Percentiles rank a stretch among this genome's conserved stretches.
phyloP scores from a whole-genome alignment of 2,888 invertebrate species.

The Cryptophagus acutangulus region DNA sequence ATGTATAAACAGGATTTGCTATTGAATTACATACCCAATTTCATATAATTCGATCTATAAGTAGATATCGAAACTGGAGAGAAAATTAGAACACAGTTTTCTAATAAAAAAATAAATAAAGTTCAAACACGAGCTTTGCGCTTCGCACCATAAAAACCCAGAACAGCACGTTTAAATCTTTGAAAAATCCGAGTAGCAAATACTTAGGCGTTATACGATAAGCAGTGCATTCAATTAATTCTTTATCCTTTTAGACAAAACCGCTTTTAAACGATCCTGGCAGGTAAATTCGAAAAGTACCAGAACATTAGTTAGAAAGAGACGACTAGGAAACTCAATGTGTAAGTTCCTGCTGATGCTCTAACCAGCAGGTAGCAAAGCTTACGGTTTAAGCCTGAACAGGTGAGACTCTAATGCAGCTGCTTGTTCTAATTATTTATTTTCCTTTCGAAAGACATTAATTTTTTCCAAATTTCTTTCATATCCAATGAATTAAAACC shows the following conservation, averaged over 20 bases:
- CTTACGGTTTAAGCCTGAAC: slow-evolving; percentile 25
- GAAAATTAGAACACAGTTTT: too few relatives aligned
- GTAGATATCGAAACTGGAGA: too few relatives aligned
- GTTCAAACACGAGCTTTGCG: slow-evolving; percentile 11
- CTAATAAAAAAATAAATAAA: too few relatives aligned
- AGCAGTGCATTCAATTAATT: slow-evolving; percentile 29
- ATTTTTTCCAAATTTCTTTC: neutral
- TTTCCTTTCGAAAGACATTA: slow-evolving; percentile 12
- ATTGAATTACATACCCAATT: too few relatives aligned
- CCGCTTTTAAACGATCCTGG: slow-evolving; percentile 15
- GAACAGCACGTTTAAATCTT: slow-evolving; percentile 19
- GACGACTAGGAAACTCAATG: neutral
- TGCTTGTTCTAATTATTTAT: too few relatives aligned
- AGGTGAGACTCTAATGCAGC: slow-evolving; percentile 30
- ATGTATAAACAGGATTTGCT: too few relatives aligned
- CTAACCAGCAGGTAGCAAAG: slow-evolving; percentile 23
- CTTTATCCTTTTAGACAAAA: slow-evolving; percentile 21
- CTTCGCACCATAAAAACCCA: slow-evolving; percentile 19
- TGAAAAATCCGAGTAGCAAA: slow-evolving; percentile 26
- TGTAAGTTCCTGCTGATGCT: slow-evolving; percentile 3
- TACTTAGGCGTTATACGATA: slow-evolving; percentile 24
- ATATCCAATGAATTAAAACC: too few relatives aligned
- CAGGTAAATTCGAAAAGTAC: neutral
- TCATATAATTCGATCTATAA: too few relatives aligned
- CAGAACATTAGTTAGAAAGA: neutral